These are phyloP conservation scores for Eciton burchellii DNA, from an alignment of 1,140 invertebrate species.

Conservation along the genomic window DNA sequence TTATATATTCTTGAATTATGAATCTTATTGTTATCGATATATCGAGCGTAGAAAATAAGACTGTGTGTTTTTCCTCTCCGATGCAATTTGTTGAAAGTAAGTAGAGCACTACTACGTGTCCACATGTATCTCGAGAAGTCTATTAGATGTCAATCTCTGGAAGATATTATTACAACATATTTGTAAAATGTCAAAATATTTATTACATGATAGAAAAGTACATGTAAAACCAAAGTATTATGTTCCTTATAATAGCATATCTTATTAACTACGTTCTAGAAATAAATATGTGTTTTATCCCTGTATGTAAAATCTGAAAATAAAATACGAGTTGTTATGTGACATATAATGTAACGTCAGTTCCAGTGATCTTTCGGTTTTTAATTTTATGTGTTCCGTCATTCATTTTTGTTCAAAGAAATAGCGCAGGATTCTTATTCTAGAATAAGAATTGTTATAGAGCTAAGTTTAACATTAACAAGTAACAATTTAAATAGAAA, in stretches of 20 bases:
- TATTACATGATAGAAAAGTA: slow-evolving; percentile 70
- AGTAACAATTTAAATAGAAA: slow-evolving; percentile 61
- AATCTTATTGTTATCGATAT: slow-evolving; percentile 33
- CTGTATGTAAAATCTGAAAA: slow-evolving; percentile 59
- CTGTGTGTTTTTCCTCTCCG: not conserved
- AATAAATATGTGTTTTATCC: slow-evolving; percentile 67
- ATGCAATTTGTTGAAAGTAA: slow-evolving; percentile 24
- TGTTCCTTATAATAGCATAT: slow-evolving; percentile 70
- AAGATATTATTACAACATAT: slow-evolving; percentile 29
- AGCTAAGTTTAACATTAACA: slow-evolving; percentile 53
- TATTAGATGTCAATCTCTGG: slow-evolving; percentile 17
- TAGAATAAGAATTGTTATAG: slow-evolving; percentile 46
- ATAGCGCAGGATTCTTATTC: slow-evolving; percentile 28
- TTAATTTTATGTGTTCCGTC: not conserved
- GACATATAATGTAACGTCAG: slow-evolving; percentile 47
- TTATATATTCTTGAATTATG: slow-evolving; percentile 46
- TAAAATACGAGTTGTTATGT: slow-evolving; percentile 65
- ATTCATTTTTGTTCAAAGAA: slow-evolving; percentile 50
- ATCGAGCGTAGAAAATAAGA: slow-evolving; percentile 4
- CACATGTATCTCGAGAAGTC: slow-evolving; percentile 6
- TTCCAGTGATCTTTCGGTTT: slow-evolving; percentile 18
- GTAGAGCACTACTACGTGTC: not conserved
- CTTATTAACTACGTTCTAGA: slow-evolving; percentile 57
- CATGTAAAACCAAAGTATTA: slow-evolving; percentile 75
- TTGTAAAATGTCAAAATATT: slow-evolving; percentile 67